These are phyloP conservation scores for Haemorhous mexicanus DNA, from an alignment of 2,113 vertebrate genomes.

Conservation along the genomic window DNA sequence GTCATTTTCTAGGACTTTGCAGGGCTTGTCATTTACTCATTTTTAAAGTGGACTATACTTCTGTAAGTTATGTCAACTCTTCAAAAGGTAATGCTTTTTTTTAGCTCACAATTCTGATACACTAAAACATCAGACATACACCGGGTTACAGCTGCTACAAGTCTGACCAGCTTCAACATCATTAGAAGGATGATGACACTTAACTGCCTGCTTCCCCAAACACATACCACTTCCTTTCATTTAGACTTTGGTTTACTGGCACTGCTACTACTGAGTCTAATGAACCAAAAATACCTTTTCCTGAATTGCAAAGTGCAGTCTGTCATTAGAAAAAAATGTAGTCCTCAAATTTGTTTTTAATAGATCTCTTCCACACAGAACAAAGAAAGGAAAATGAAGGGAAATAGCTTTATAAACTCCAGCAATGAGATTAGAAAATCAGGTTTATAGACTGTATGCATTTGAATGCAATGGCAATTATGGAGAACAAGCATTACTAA, in stretches of 20 bases:
- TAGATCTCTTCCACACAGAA: neutral
- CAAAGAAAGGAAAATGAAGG: neutral
- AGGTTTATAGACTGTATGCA: neutral
- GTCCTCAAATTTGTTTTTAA: neutral
- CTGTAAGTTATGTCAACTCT: constrained; percentile 9
- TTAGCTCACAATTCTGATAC: constrained; percentile 12
- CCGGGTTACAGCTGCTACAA: neutral
- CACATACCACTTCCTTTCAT: neutral
- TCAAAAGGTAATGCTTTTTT: neutral
- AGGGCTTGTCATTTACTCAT: neutral
- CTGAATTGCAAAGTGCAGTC: neutral
- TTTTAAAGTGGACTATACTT: neutral
- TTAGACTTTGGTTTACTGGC: constrained; percentile 54
- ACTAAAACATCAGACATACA: constrained; percentile 1
- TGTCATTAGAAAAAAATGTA: neutral
- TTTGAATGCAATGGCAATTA: neutral
- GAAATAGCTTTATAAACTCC: neutral
- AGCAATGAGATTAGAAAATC: neutral
- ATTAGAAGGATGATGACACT: constrained; percentile 45
- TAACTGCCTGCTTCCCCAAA: constrained; percentile 34
- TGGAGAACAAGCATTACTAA: neutral
- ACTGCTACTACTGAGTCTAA: constrained; percentile 1
- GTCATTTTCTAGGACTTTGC: neutral
- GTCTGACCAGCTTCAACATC: constrained; percentile 35
- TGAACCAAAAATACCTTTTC: constrained; percentile 40